A percentile compares a stretch with the other conserved stretches of the same genome.
phyloP scores from a whole-genome alignment of 2,113 vertebrate genomes.

The Beaufortia kweichowensis region DNA sequence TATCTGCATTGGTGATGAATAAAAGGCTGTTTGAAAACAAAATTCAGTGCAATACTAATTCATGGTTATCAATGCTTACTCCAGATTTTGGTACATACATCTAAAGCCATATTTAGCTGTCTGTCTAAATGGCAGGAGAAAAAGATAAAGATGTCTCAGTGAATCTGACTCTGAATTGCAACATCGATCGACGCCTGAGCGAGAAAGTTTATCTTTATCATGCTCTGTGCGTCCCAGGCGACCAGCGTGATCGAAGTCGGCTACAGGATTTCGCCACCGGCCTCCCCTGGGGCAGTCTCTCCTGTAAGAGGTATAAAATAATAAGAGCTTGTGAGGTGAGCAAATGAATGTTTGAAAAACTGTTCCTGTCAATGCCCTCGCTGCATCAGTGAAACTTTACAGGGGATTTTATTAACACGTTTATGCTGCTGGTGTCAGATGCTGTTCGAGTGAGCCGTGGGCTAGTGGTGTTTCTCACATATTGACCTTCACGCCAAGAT shows the following conservation, averaged over 20 bases:
- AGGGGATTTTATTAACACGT: slow-evolving; percentile 52
- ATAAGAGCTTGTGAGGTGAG: slow-evolving; percentile 55
- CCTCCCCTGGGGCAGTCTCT: slow-evolving; percentile 42
- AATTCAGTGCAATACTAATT: background rate
- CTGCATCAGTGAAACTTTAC: slow-evolving; percentile 40
- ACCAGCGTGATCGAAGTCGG: slow-evolving; percentile 39
- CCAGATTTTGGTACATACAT: background rate
- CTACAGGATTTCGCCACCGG: slow-evolving; percentile 16
- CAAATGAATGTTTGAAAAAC: slow-evolving; percentile 62
- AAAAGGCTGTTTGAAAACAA: slow-evolving; percentile 43
- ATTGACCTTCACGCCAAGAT: slow-evolving; percentile 32
- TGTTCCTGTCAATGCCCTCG: slow-evolving; percentile 45
- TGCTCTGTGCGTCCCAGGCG: slow-evolving; percentile 48
- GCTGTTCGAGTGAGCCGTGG: slow-evolving; percentile 33
- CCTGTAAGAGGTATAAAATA: slow-evolving; percentile 61
- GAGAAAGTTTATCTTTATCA: slow-evolving; percentile 57
- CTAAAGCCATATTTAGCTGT: background rate
- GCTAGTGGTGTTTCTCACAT: slow-evolving; percentile 37
- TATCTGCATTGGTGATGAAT: slow-evolving; percentile 25
- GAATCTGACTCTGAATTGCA: slow-evolving; percentile 60
- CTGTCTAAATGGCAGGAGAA: background rate
- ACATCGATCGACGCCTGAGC: slow-evolving; percentile 64
- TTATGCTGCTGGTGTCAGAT: slow-evolving; percentile 41
- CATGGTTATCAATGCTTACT: background rate
- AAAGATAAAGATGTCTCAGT: slow-evolving; percentile 28